phyloP scores from a whole-genome alignment of 1,140 invertebrate genomes.

The Pemphigus obesinymphae region DNA sequence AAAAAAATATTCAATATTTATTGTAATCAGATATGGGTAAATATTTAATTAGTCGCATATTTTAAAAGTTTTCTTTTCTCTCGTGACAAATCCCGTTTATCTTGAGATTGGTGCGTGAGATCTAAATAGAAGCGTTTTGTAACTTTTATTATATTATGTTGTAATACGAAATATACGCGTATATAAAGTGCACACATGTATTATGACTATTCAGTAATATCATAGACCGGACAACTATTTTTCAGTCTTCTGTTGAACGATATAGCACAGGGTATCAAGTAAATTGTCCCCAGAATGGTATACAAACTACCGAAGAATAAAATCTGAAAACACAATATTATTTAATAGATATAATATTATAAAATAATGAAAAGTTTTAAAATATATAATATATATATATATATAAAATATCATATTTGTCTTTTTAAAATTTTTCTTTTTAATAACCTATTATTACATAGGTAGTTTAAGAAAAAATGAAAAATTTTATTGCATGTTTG shows the following conservation, averaged over 20 bases:
- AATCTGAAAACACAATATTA: not conserved
- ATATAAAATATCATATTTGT: too few species aligned
- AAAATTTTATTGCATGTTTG: too few species aligned
- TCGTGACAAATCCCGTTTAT: not conserved
- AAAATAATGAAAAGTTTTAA: too few species aligned
- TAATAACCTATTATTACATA: too few species aligned
- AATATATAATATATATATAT: too few species aligned
- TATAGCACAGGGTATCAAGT: not conserved
- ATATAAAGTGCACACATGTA: too few species aligned
- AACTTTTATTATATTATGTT: not conserved
- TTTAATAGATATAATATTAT: not conserved
- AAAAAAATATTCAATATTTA: not conserved
- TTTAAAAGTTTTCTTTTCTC: too few species aligned
- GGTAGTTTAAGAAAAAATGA: too few species aligned
- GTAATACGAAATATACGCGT: too few species aligned
- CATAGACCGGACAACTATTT: not conserved
- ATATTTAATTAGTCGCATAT: not conserved
- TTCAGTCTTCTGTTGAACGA: constrained; percentile 10
- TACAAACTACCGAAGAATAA: not conserved
- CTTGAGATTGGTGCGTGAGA: not conserved
- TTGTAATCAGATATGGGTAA: not conserved
- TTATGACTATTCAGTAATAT: not conserved
- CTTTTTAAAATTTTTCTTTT: too few species aligned
- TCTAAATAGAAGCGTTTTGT: not conserved
- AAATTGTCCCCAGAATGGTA: not conserved